Percentiles rank a stretch among this genome's conserved stretches.
These are phyloP conservation scores for Alloplasta piceator DNA, from an alignment of 2,888 invertebrate genomes.

Conservation along the genomic window DNA sequence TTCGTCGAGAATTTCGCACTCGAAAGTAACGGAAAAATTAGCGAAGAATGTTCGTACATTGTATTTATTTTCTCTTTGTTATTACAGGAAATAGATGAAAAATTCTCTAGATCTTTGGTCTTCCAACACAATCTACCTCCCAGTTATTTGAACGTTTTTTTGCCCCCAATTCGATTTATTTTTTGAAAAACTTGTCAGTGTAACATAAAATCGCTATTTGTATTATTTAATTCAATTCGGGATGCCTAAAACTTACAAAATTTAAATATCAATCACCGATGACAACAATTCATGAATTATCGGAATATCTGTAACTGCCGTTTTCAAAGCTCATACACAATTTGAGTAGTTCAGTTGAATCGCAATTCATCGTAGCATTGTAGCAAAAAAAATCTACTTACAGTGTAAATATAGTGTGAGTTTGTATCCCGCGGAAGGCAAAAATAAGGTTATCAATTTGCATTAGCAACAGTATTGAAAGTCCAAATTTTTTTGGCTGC, in stretches of 20 bases:
- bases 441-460: conserved; percentile 33
- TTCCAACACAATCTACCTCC: conserved; percentile 52
- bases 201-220: neutral
- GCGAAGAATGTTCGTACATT: neutral
- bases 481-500: conserved; percentile 52
- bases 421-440: conserved; percentile 40
- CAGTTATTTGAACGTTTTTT: conserved; percentile 1
- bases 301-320: conserved; percentile 54
- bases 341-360: conserved; percentile 48
- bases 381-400: conserved; percentile 36
- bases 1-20: neutral
- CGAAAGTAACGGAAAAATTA: neutral
- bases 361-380: conserved; percentile 48
- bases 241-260: neutral
- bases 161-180: neutral
- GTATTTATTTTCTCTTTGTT: conserved; percentile 12
- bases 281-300: conserved; percentile 46
- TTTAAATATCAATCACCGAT: conserved; percentile 17
- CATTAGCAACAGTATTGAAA: conserved; percentile 35
- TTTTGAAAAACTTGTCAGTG: neutral
- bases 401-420: conserved; percentile 64
- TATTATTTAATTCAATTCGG: neutral
- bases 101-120: conserved; percentile 45
- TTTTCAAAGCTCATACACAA: conserved; percentile 31
- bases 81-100: conserved; percentile 25